Base-by-base conservation (phyloP, 1,140 invertebrate genomes). In the Pachypsylla venusta region DNA sequence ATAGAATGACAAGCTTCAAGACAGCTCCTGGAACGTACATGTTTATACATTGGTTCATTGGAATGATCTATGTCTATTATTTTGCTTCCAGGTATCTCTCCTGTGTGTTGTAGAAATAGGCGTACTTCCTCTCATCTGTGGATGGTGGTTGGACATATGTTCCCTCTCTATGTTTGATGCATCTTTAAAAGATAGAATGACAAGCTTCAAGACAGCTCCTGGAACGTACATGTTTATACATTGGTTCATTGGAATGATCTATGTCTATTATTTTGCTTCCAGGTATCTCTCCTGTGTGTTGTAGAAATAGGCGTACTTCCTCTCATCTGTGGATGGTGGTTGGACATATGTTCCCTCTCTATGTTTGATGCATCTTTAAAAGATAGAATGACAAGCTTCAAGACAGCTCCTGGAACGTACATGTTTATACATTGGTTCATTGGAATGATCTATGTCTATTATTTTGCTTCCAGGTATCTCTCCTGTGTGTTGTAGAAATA, bases 361-460 rank as follows among this genome's bases (percentile, higher is more conserved):
- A 82, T 97, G 79, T 94, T 98, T 68, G 93, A 97, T 74, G 89
- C 89, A 2, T 89, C 87, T 5, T 73, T 95, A 0, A 85, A 85
- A 69, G 89, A 91, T 67, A 75, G 95, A 42, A 85, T 95, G 71
- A 79, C 82, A 0, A 90, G 87, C 61, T 94, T 98, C 64, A 81
- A 83, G 62, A 57, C 61, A 7, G 74, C 91, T 0, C 95, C 96
- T 0, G 92, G 92, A 40, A 97, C 94, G 0, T 94, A 90, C 0
- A 91, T 98, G 79, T 99, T 99, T 68, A 86, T 98, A 55, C 95
- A 99, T 72, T 99, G 96, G 96, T 78, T 98, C 10, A 87, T 95
- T n/a, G 95, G 95, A 56, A 98, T 98, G 93, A 85, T 99, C 1
- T 99, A 97, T 71, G 93, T 99, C 14, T 99, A 99, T 72, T 99